Base-by-base conservation (phyloP, 2,113 vertebrate species). In the Elephas maximus region DNA sequence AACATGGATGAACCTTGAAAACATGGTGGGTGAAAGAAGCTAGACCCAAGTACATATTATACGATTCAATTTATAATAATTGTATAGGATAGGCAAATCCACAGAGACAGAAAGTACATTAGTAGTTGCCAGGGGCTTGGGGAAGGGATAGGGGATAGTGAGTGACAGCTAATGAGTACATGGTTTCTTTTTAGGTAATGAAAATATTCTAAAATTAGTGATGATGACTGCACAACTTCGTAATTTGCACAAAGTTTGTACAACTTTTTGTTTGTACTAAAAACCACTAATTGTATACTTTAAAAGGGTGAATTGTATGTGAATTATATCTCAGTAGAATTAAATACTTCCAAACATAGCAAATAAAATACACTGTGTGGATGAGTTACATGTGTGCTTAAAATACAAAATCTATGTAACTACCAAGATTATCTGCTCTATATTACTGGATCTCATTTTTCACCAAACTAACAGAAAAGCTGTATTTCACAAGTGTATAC, bases 371-470 rank as follows among this genome's bases (percentile, higher is more conserved):
- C 5, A 84, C 48, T 53, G 2, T 24, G 4, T 80, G 2, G 53
- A 67, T 78, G 67, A 88, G 12, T 82, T 88, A 76, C 14, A 76
- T 57, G 23, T 91, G 18, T 91, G 86, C 24, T 95, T 84, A 90
- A 87, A 93, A 94, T 91, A 92, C 20, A 93, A 96, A 95, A 84
- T 53, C 57, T 90, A 91, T 30, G 3, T 76, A 91, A 93, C 44
- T 81, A 91, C 73, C 14, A 60, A 94, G n/a, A 96, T 79, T 45
- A 79, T 94, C 44, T 93, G 28, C 17, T 48, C 80, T 17, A 93
- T 73, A 67, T 84, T 80, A 93, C 0, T 78, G 17, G 73, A 79
- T 44, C 28, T 8, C n/a, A 81, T 79, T 93, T 95, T 85, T 88
- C 0, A 37, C 30, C 51, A 96, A 41, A 86, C 21, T 45, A 94